Conservation (phyloP, 2,113 vertebrate species). For the Recurvirostra avosetta region DNA sequence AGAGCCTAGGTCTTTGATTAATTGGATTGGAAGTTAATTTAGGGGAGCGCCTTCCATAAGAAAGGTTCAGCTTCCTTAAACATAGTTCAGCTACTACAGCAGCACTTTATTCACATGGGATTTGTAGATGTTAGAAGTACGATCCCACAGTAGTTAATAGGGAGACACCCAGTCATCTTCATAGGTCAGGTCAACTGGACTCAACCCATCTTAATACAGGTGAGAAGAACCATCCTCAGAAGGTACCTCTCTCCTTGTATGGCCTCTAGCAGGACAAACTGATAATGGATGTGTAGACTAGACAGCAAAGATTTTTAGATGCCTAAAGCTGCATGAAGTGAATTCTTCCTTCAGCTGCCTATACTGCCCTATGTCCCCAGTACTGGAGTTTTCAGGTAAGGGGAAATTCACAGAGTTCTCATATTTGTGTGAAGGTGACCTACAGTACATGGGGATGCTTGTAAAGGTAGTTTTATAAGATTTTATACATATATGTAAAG, state of each 20-base stretch:
- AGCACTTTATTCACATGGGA: not conserved
- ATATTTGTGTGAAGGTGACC: not conserved
- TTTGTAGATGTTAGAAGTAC: not conserved
- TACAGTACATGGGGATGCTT: not conserved
- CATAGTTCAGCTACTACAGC: not conserved
- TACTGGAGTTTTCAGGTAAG: not conserved
- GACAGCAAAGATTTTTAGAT: not conserved
- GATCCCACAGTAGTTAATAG: not conserved
- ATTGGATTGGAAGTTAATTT: not conserved
- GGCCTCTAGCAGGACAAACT: not conserved
- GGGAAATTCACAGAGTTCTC: not conserved
- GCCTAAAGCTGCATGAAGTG: not conserved
- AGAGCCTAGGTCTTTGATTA: not conserved
- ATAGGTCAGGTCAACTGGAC: not conserved
- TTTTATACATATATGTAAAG: not conserved
- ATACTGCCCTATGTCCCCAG: not conserved
- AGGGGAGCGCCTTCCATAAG: not conserved
- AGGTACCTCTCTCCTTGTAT: not conserved
- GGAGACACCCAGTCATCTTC: not conserved
- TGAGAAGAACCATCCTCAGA: not conserved
- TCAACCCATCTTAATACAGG: not conserved
- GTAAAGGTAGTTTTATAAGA: not conserved
- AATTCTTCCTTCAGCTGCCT: not conserved
- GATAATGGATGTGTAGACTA: not conserved
- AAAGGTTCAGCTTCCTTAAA: not conserved